Evolutionary conservation across 2,888 invertebrate species (phyloP), one percentile per base, ranked within the genome.

Genomic region (Hydriomena furcata): DNA sequence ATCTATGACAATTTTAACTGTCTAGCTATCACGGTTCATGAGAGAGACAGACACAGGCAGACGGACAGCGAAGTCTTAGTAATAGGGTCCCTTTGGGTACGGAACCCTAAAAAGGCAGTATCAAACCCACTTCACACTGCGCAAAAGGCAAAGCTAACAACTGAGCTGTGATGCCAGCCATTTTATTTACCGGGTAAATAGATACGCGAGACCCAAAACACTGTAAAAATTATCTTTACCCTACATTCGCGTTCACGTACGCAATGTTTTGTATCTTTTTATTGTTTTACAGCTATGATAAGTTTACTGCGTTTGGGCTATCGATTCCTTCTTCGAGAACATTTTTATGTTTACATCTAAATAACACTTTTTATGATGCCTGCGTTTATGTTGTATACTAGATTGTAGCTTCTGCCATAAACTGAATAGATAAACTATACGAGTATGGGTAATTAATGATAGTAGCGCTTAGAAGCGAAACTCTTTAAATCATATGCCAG

Each of bases 261-360:
- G 68, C 67, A 67, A 68, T 57, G 52, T 58, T 58, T 67, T 72
- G 71, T 71, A 61, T 55, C 46, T 43, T 55, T 74, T 74, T 75
- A 78, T 74, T 78, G 71, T 73, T 76, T 73, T 76, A 78, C 42
- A 31, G 31, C 50, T 24, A 7, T 35, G 58, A 61, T 57, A 58
- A 46, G 7, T 38, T 49, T 41, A 51, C 41, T 44, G 21, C 12
- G 38, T 43, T 58, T 55, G 41, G 46, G 52, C 55, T 55, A 58
- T 58, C 31, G 54, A 52, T 58, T 52, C 54, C 28, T 25, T 42
- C 21, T n/a, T 4, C 7, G 10, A 24, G 44, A 47, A 55, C n/a
- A 55, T 40, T 38, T 49, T 49, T 58, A 38, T 55, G 30, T 61
- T 59, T 55, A 53, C 55, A 55, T 54, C 38, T 47, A 55, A 52